Base-by-base conservation (phyloP, 2,888 invertebrate species). In the Julus scanicus region DNA sequence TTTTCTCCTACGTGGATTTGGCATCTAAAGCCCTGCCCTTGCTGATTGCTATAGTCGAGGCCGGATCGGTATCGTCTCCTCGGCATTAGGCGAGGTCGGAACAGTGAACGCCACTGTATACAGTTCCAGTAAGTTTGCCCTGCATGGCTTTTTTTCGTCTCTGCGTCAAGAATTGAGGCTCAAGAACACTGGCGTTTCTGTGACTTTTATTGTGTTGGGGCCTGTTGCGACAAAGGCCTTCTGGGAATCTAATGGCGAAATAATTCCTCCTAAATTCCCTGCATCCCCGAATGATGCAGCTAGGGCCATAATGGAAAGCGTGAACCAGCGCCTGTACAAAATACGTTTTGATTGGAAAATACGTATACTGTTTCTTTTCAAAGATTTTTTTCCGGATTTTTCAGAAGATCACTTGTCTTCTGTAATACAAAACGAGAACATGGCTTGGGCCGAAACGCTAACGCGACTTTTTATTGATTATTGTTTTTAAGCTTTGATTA, bases 1-100 rank as follows among this genome's bases (percentile, higher is more conserved):
- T 91, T 90, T 89, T 90, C 84, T 91, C 92, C 0, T 92, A 92
- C 89, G 91, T 92, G 17, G 90, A 91, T 89, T 90, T 92, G 39
- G 90, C 92, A 1, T 91, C 91, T 2, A 90, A 91, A 84, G 90
- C 91, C 9, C 86, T 91, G 89, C 91, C 91, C 80, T 89, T 90
- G 29, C 90, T 92, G 17, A 90, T 90, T 88, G 88, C 89, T n/a
- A n/a, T n/a, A 90, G 89, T 88, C 89, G 89, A 6, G 92, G 92
- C 15, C 88, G 89, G 87, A 90, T 92, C 37, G 90, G 92, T 8
- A 91, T 91, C 6, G 90, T 91, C 53, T 91, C 91, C 0, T 92
- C 92, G 0, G 86, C 91, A 6, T 90, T 91, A 89, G 92, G 83
- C 9, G 39, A 83, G 89, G 37, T 48, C 15, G 49, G 49, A 5